A percentile compares a stretch with the other conserved stretches of the same genome.
Evolutionary conservation across 1,140 invertebrate genomes (phyloP).

Genomic region (Zaprionus vittiger): DNA sequence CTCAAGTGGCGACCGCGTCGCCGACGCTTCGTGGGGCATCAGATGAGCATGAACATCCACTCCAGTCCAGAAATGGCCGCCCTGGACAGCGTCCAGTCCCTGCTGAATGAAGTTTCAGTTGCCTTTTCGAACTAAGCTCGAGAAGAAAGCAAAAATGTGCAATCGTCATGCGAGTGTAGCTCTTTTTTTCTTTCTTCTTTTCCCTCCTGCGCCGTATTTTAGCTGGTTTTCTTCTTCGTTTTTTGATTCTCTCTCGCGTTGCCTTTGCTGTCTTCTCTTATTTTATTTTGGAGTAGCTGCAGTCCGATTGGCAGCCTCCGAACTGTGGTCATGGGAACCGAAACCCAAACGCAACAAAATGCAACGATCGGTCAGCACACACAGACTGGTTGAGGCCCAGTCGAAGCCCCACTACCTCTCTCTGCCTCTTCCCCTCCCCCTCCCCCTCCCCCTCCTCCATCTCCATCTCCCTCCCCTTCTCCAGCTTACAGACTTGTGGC

Average conservation of each 20-base stretch:
- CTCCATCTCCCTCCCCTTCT: background rate
- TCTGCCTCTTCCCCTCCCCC: background rate
- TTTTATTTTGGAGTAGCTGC: constrained; percentile 47
- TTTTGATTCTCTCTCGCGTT: background rate
- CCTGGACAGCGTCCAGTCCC: constrained; percentile 24
- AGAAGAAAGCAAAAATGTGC: constrained; percentile 44
- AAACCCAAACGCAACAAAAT: constrained; percentile 12
- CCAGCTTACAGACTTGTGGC: constrained; percentile 60
- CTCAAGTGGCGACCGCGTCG: constrained; percentile 56
- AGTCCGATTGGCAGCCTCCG: constrained; percentile 53
- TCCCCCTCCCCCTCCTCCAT: no score
- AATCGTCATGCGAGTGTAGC: constrained; percentile 47
- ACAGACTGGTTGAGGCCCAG: background rate
- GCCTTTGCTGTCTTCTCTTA: background rate
- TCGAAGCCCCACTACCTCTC: background rate
- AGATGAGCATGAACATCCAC: constrained; percentile 37
- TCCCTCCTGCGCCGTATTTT: background rate
- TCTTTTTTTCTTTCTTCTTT: background rate
- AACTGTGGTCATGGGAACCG: constrained; percentile 35
- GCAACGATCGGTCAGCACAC: constrained; percentile 9
- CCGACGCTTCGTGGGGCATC: constrained; percentile 51
- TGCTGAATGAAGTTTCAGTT: constrained; percentile 39
- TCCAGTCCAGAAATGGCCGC: constrained; percentile 54
- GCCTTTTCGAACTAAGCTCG: constrained; percentile 16
- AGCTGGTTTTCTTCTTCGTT: background rate